These are phyloP conservation scores for Rhopalosiphum padi DNA, from an alignment of 1,140 invertebrate genomes.

Conservation along the genomic window DNA sequence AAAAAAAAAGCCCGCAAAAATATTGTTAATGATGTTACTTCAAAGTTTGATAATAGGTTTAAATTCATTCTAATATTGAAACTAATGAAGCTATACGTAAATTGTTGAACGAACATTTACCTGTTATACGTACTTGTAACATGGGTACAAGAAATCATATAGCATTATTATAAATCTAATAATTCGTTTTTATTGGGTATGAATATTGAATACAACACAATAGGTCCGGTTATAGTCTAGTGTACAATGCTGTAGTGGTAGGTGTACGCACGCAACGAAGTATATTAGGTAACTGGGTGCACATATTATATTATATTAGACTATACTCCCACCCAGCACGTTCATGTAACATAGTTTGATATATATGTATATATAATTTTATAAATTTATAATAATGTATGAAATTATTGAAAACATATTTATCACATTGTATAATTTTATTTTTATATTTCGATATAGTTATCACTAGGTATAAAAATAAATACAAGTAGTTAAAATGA, in stretches of 20 bases:
- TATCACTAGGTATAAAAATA: background rate
- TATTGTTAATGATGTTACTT: background rate
- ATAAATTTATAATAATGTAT: background rate
- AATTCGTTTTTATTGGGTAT: too few species aligned
- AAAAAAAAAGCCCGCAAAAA: background rate
- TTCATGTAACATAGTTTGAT: background rate
- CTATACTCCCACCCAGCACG: background rate
- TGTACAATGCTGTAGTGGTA: too few species aligned
- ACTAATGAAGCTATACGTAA: background rate
- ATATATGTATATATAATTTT: background rate
- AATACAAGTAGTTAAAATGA: background rate
- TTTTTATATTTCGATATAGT: background rate
- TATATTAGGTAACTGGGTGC: background rate
- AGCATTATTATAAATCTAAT: background rate
- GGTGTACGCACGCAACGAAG: too few species aligned
- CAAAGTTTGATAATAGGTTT: background rate
- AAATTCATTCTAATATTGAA: background rate
- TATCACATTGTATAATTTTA: background rate
- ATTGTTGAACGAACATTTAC: background rate
- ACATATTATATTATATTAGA: background rate
- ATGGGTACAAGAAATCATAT: background rate
- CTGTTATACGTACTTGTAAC: background rate
- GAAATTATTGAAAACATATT: background rate
- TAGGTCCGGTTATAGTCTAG: too few species aligned
- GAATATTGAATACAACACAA: too few species aligned